Evolutionary conservation across 2,113 vertebrate genomes (phyloP).

Genomic region (Diadophis punctatus): DNA sequence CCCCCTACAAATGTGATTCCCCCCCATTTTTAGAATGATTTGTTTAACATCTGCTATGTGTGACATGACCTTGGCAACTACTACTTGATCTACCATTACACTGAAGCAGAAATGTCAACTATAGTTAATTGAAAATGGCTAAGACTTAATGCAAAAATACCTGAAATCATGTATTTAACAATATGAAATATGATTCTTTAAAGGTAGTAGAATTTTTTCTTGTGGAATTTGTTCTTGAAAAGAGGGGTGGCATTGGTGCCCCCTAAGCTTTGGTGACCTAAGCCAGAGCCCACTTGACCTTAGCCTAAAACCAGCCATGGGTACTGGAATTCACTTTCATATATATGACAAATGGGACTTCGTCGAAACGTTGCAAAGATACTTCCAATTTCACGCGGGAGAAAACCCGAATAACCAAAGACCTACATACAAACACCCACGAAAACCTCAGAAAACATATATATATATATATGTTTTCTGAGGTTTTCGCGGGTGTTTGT

Average conservation of each 20-base stretch:
- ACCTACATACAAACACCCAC: too few relatives aligned
- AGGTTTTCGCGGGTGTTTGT: too few relatives aligned
- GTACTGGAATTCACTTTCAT: neutral
- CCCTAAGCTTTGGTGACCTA: neutral
- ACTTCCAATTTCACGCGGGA: too few relatives aligned
- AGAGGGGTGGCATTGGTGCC: neutral
- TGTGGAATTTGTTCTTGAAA: neutral
- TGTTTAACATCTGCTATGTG: neutral
- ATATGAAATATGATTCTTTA: neutral
- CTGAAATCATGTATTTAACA: neutral
- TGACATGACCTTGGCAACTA: neutral
- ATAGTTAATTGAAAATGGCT: neutral
- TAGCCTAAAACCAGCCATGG: neutral
- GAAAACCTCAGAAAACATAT: too few relatives aligned
- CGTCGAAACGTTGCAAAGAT: too few relatives aligned
- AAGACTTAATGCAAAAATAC: neutral
- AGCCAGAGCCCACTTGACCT: neutral
- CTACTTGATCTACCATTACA: neutral
- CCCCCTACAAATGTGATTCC: neutral
- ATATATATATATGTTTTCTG: too few relatives aligned
- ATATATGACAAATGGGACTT: too few relatives aligned
- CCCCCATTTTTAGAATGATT: neutral
- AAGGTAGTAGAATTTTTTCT: neutral
- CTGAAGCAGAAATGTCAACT: neutral
- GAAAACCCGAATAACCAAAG: too few relatives aligned